These are phyloP conservation scores for Hydroisotoma schaefferi DNA, from an alignment of 2,888 invertebrate genomes.

Conservation along the genomic window DNA sequence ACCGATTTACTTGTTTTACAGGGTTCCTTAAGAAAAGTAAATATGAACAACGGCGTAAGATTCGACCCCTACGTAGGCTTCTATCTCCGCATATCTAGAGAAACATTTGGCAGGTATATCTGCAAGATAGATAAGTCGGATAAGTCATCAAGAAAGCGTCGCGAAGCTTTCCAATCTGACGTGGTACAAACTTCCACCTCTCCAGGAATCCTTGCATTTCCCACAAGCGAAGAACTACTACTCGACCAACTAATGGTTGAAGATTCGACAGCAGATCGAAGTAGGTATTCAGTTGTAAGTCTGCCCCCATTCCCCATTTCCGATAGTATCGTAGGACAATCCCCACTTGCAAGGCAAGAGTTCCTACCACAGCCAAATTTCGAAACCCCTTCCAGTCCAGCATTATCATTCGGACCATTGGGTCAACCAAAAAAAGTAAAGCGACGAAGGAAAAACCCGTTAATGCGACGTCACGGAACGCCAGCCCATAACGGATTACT, in stretches of 20 bases:
- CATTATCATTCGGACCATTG: neutral
- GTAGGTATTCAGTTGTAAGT: too few relatives aligned
- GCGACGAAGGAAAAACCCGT: conserved; percentile 19
- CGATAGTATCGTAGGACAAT: too few relatives aligned
- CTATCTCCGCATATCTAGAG: conserved; percentile 19
- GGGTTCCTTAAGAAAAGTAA: conserved; percentile 24
- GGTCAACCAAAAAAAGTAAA: neutral
- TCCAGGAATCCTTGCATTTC: conserved; percentile 28
- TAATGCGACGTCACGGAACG: conserved; percentile 11
- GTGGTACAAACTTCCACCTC: conserved; percentile 9
- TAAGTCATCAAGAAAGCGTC: neutral
- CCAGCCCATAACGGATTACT: neutral
- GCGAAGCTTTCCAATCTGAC: neutral
- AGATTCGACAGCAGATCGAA: too few relatives aligned
- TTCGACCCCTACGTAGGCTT: conserved; percentile 35
- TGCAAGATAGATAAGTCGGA: conserved; percentile 27
- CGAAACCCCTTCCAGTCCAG: neutral
- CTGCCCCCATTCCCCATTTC: conserved; percentile 16
- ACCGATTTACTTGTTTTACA: neutral
- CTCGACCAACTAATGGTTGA: conserved; percentile 1
- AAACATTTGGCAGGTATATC: conserved; percentile 29
- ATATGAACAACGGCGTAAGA: conserved; percentile 12
- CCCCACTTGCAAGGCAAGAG: too few relatives aligned
- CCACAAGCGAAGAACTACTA: conserved; percentile 22
- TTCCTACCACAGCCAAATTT: too few relatives aligned